Percentiles rank a stretch among this genome's conserved stretches.
Conservation (phyloP, 2,797 vertebrate genomes). For the Alauda arvensis region DNA sequence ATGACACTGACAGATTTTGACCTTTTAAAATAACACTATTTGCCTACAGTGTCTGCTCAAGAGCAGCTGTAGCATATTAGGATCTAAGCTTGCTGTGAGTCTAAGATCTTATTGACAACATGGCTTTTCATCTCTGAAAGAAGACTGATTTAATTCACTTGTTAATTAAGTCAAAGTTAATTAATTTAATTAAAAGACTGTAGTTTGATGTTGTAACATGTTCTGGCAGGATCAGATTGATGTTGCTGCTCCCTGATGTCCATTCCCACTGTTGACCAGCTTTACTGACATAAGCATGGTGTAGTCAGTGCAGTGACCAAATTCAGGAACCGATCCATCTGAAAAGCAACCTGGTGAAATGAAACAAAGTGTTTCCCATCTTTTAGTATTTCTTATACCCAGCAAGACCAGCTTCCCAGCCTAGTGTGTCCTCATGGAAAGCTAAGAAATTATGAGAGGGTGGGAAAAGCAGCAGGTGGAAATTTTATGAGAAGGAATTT, state of each 20-base stretch:
- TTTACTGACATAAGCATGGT: background rate
- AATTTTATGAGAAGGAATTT: background rate
- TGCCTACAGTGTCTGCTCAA: background rate
- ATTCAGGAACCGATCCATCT: background rate
- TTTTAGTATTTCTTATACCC: background rate
- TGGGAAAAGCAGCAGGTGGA: background rate
- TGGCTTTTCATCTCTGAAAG: background rate
- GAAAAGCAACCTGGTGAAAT: background rate
- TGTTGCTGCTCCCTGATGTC: background rate
- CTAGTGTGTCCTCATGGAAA: background rate
- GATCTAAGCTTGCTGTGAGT: background rate
- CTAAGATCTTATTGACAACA: background rate
- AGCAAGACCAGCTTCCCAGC: background rate
- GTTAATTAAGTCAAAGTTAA: constrained; percentile 27
- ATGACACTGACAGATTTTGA: background rate
- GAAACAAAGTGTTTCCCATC: background rate
- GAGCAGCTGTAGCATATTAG: background rate
- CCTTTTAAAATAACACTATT: background rate
- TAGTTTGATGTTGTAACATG: background rate
- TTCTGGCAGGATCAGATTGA: background rate
- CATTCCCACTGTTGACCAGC: background rate
- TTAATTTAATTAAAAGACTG: background rate
- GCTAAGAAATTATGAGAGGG: background rate
- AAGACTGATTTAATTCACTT: background rate
- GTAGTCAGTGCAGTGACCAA: background rate